Evolutionary conservation across 2,888 invertebrate genomes (phyloP), one percentile per base, ranked within the genome.

Genomic region (Metellina segmentata): DNA sequence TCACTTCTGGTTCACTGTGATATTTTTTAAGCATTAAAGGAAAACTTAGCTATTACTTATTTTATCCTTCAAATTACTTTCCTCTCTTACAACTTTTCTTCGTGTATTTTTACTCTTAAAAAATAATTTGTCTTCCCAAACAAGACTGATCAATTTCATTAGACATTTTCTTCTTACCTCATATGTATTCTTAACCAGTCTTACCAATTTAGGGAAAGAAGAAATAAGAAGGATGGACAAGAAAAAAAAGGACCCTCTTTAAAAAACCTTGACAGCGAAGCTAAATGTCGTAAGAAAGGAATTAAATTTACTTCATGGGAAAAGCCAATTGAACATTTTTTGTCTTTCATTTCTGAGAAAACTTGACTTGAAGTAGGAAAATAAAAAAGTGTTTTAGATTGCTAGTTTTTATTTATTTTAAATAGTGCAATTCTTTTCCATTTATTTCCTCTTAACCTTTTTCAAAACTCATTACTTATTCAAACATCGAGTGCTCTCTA

Each of bases 261-360:
- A 70, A 81, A 81, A 81, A 34, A 61, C 11, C 48, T 81, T 81
- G 81, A 19, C 49, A 19, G 70, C 8, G 11, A 16, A 7, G 49
- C 61, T 48, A 81, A 81, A 70, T 61, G 48, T 70, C 6, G 19
- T 61, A 34, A 6, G 34, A 81, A 70, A 81, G 19, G 51, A 71
- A 71, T 81, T 81, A 81, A 81, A 81, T 81, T 81, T 81, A 70
- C 69, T 70, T 81, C n/a, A 48, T 16, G 49, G n/a, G 70, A n/a
- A 81, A 81, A 81, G 51, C 81, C 70, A 81, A 81, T 81, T 81
- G 70, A 11, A 13, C 19, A 51, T 49, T 49, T 77, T 77, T 77
- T 0, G 19, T 19, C 6, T 72, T 19, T 4, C 72, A 20, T 71
- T 71, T 19, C 61, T 61, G 1, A 61, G 13, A 34, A 61, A 61